Conservation (phyloP, 2,113 vertebrate species). For the Asarcornis scutulata region DNA sequence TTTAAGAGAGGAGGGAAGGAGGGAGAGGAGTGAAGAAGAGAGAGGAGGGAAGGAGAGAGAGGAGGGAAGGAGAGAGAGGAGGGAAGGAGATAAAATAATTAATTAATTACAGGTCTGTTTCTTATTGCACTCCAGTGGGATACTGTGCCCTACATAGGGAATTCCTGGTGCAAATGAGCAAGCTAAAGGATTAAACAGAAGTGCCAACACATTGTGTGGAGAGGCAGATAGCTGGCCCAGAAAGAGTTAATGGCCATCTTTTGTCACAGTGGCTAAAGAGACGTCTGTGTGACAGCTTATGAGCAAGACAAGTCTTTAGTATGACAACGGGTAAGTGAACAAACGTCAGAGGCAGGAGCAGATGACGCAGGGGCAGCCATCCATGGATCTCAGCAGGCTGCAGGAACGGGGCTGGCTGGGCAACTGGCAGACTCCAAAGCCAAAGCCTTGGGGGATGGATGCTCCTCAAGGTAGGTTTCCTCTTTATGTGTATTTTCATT, state of each 20-base stretch:
- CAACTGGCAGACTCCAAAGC: neutral
- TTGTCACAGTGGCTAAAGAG: neutral
- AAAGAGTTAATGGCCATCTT: neutral
- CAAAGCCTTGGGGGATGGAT: neutral
- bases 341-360: neutral
- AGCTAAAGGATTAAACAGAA: neutral
- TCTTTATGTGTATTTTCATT: neutral
- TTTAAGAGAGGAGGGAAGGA: too few relatives aligned
- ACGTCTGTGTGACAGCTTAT: neutral
- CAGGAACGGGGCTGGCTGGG: neutral
- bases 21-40: too few relatives aligned
- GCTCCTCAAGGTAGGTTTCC: neutral
- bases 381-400: neutral
- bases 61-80: too few relatives aligned
- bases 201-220: neutral
- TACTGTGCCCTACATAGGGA: neutral
- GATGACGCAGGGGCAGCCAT: neutral
- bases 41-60: too few relatives aligned
- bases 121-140: neutral
- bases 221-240: neutral
- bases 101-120: neutral
- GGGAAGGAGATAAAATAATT: too few relatives aligned
- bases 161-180: neutral
- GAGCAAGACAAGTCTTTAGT: neutral
- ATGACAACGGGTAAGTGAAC: fast-evolving